Evolutionary conservation across 2,113 vertebrate species (phyloP).

Genomic region (Hirundichthys speculiger): DNA sequence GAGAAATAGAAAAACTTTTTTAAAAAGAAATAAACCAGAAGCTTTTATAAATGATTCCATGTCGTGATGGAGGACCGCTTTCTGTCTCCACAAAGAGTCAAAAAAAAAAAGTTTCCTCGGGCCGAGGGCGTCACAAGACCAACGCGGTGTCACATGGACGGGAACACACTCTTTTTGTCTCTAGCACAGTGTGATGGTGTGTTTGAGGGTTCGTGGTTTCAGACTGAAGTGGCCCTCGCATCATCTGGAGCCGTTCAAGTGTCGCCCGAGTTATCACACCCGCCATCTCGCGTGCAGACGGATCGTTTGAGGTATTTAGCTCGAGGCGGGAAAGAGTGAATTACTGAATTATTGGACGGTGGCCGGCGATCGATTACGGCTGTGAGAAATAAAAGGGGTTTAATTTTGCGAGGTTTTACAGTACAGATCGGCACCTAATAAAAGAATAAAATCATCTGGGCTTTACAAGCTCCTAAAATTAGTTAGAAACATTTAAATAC

Average conservation of each 20-base stretch:
- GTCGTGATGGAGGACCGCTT: slow-evolving; percentile 3
- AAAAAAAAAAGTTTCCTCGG: slow-evolving; percentile 4
- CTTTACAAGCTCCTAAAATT: too few species aligned
- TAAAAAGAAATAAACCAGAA: slow-evolving; percentile 16
- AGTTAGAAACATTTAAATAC: too few species aligned
- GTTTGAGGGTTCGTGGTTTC: background rate
- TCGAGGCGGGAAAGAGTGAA: too few species aligned
- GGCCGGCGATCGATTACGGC: too few species aligned
- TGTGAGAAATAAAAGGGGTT: too few species aligned
- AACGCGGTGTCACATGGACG: slow-evolving; percentile 28
- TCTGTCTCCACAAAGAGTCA: slow-evolving; percentile 2
- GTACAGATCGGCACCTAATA: too few species aligned
- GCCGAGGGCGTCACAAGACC: slow-evolving; percentile 43
- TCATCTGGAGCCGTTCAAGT: background rate
- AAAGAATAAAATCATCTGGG: too few species aligned
- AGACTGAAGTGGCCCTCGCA: background rate
- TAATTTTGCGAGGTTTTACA: too few species aligned
- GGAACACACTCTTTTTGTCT: background rate
- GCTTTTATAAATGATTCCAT: slow-evolving; percentile 6
- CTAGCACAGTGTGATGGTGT: background rate
- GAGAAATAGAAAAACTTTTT: too few species aligned
- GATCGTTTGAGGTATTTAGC: too few species aligned
- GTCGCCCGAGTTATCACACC: too few species aligned
- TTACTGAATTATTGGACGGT: too few species aligned
- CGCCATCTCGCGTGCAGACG: background rate